Evolutionary conservation across 2,797 vertebrate species (phyloP), one percentile per base, ranked within the genome.

Genomic region (Rhinichthys osculus): DNA sequence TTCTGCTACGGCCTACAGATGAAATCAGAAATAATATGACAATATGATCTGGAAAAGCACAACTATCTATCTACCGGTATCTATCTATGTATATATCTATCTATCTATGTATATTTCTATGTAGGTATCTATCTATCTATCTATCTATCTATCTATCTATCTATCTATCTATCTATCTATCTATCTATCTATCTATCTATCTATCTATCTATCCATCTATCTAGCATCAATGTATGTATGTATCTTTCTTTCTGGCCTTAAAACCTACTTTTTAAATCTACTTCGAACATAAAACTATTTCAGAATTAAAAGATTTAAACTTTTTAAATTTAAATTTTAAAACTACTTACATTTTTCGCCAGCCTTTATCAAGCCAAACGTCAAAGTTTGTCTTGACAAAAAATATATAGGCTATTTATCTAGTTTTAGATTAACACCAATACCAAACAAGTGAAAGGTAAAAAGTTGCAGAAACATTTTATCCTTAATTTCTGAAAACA

Each of bases 1-100:
- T 0, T 93, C 88, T 0, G 93, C 90, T 84, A 99, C 91, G 0
- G 95, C 91, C 98, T 99, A 91, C 4, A 83, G 86, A 90, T 64
- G 3, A 77, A 78, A 50, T 14, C 27, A 64, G n/a, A 79, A 79
- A 64, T 30, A 17, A 64, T 9, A 40, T 16, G 38, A 47, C 42
- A 42, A 73, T 35, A 73, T 27, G 8, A 78, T 44, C 74, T 14
- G 21, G 19, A 40, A 19, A 44, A 38, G 14, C 7, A 40, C 13
- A 40, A 38, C 33, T 54, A 77, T n/a, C n/a, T n/a, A n/a, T n/a
- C n/a, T n/a, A n/a, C n/a, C n/a, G n/a, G n/a, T n/a, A 7, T 62
- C 19, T 54, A 0, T 54, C 6, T 50, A 7, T 50, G 4, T 4
- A 47, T 47, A 13, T 5, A 16, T 50, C 4, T 16, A 16, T 50